phyloP scores from a whole-genome alignment of 1,140 invertebrate species.

The Drosophila lini region DNA sequence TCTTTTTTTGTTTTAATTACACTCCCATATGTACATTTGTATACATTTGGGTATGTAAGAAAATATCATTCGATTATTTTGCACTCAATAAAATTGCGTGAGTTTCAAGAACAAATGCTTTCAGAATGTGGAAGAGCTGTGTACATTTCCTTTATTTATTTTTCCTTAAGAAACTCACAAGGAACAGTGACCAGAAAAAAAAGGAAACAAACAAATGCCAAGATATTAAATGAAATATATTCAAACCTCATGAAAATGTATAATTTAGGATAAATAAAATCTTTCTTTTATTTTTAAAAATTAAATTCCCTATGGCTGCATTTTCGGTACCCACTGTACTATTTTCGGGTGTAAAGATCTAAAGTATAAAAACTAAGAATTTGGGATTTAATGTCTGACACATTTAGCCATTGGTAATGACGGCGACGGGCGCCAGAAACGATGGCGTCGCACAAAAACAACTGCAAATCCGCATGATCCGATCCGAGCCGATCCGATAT shows the following conservation, averaged over 20 bases:
- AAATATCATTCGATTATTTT: constrained; percentile 17
- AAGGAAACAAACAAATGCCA: neutral
- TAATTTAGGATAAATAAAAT: no score
- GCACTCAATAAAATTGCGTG: constrained; percentile 28
- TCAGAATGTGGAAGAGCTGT: neutral
- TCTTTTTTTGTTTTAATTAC: constrained; percentile 5
- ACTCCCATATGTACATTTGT: constrained; percentile 1
- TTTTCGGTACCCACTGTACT: constrained; percentile 7
- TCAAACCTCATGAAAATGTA: neutral
- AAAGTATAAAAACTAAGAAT: constrained; percentile 16
- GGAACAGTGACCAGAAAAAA: neutral
- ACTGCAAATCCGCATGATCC: constrained; percentile 17
- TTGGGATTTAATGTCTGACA: constrained; percentile 35
- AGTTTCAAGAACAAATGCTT: constrained; percentile 5
- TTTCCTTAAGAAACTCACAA: neutral
- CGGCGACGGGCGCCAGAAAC: constrained; percentile 42
- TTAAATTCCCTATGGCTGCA: no score
- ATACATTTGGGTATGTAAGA: constrained; percentile 1
- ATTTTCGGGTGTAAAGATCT: constrained; percentile 18
- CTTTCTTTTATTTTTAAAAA: no score
- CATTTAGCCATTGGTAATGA: constrained; percentile 28
- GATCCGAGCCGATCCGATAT: neutral
- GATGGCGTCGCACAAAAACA: constrained; percentile 51
- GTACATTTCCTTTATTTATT: constrained; percentile 9
- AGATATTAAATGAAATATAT: neutral